Base-by-base conservation (phyloP, 2,888 invertebrate genomes). In the Drosophila robusta region DNA sequence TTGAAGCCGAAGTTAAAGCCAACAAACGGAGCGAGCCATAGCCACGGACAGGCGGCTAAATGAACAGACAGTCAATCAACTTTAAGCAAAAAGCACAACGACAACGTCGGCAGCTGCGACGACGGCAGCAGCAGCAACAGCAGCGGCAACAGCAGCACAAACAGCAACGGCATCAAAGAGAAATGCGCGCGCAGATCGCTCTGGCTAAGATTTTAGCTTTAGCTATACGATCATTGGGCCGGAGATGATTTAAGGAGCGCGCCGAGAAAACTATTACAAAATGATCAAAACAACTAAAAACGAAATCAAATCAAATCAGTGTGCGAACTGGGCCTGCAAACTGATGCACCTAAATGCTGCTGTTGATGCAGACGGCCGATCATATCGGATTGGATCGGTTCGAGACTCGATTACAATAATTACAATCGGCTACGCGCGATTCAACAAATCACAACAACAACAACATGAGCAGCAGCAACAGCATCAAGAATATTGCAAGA, bases 321-420 rank as follows among this genome's bases (percentile, higher is more conserved):
- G 73, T 76, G 79, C 80, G 76, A 79, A 76, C 73, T 75, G 76
- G 66, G 78, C 62, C 78, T 77, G 58, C 9, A 9, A 78, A 71
- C 75, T 71, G 55, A 44, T 34, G 65, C 61, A 74, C 58, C 68
- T 66, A 65, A 69, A 34, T 34, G 34, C 34, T 34, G 29, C 46
- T 46, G 56, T 36, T 41, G 44, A 41, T 50, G 38, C 58, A 18
- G 42, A 29, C 49, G 65, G 62, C 57, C 60, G 74, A 83, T 86
- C 87, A 87, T 84, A 87, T 87, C 87, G 87, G 83, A 84, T 84
- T 81, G 87, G 78, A 87, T 87, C 87, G 85, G 87, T 84, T 84
- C 87, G 87, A 84, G 89, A 87, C 78, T 90, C 90, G 90, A 90
- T 90, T 90, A 90, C 89, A 90, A 90, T 90, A 90, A 90, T 90